Percentiles rank a stretch among this genome's conserved stretches.
Conservation (phyloP, 2,888 invertebrate genomes). For the Cephonodes hylas region DNA sequence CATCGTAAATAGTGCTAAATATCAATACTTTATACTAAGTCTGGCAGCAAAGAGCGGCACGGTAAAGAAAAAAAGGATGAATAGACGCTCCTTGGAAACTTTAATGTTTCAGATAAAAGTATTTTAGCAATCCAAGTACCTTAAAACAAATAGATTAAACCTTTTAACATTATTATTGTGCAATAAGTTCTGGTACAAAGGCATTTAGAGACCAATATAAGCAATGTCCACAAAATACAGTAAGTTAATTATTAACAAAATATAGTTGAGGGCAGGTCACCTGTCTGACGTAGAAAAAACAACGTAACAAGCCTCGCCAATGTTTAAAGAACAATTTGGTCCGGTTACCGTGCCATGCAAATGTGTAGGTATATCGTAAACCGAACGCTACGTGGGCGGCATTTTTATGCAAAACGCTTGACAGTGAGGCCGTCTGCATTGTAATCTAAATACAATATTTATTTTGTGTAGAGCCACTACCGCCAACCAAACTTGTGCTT, state of each 20-base stretch:
- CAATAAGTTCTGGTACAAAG: too few species aligned
- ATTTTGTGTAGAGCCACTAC: constrained; percentile 20
- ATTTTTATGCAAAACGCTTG: constrained; percentile 34
- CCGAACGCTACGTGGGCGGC: constrained; percentile 20
- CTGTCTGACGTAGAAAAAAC: background rate
- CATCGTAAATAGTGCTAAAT: too few species aligned
- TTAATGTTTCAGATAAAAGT: too few species aligned
- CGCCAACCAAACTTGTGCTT: background rate
- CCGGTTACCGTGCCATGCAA: constrained; percentile 16
- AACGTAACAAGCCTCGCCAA: background rate
- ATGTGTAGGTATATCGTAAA: constrained; percentile 19
- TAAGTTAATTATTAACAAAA: background rate
- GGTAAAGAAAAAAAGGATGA: too few species aligned
- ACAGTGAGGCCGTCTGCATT: constrained; percentile 23
- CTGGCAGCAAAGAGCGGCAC: too few species aligned
- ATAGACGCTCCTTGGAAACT: too few species aligned
- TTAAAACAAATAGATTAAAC: too few species aligned
- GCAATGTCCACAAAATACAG: too few species aligned
- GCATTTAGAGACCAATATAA: too few species aligned
- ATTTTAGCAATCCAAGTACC: too few species aligned
- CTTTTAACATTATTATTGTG: too few species aligned
- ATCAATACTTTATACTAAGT: too few species aligned
- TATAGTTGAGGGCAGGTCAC: background rate
- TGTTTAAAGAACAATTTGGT: constrained; percentile 7
- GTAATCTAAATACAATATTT: constrained; percentile 32